These are phyloP conservation scores for Sinocyclocheilus rhinocerous DNA, from an alignment of 2,113 vertebrate species.

Conservation along the genomic window DNA sequence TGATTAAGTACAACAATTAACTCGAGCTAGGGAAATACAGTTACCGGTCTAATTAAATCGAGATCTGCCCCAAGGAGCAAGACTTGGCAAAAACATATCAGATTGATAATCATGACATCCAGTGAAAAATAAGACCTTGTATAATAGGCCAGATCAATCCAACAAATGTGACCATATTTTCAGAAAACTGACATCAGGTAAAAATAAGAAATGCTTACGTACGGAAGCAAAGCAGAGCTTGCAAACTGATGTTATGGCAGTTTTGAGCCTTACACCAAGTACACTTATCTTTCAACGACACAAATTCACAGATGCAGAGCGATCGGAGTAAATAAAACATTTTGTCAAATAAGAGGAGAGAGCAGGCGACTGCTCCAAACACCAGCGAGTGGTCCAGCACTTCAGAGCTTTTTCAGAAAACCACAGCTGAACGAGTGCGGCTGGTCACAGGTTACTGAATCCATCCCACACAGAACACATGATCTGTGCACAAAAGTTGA, in stretches of 20 bases:
- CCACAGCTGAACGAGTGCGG: neutral
- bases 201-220: neutral
- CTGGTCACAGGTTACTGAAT: constrained; percentile 27
- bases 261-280: neutral
- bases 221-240: neutral
- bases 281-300: neutral
- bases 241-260: neutral
- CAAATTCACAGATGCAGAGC: neutral
- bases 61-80: constrained; percentile 16
- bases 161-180: neutral
- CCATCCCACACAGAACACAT: constrained; percentile 3
- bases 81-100: neutral
- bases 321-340: neutral
- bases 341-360: neutral
- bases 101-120: neutral
- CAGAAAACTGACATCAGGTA: neutral
- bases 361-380: neutral
- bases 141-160: neutral
- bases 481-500: neutral
- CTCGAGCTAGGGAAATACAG: constrained; percentile 10
- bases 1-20: constrained; percentile 31
- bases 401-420: constrained; percentile 15
- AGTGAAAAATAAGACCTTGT: neutral
- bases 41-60: constrained; percentile 17
- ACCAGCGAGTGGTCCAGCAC: neutral